Evolutionary conservation across 2,113 vertebrate genomes (phyloP).

Genomic region (Anhinga rufa): DNA sequence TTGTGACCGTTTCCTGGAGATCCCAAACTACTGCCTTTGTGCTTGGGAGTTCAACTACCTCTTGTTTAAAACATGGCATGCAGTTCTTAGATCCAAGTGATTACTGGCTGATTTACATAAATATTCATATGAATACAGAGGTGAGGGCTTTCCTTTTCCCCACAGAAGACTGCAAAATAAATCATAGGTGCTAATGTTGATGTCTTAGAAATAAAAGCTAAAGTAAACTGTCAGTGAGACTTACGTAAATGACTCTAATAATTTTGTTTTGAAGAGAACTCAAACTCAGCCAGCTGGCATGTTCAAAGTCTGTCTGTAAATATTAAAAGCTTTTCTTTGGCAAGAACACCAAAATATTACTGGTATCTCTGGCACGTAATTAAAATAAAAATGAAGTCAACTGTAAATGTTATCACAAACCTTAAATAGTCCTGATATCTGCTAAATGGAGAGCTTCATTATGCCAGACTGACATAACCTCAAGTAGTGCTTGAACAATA

Average conservation of each 20-base stretch:
- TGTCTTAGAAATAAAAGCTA: conserved; percentile 34
- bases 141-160: background rate
- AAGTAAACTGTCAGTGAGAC: conserved; percentile 42
- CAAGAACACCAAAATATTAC: conserved; percentile 37
- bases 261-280: conserved; percentile 35
- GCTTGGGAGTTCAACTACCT: background rate
- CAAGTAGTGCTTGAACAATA: background rate
- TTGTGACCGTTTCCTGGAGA: background rate
- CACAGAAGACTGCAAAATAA: background rate
- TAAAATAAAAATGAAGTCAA: conserved; percentile 34
- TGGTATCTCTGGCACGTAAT: conserved; percentile 20
- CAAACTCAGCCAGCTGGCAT: conserved; percentile 40
- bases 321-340: conserved; percentile 46
- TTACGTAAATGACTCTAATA: conserved; percentile 27
- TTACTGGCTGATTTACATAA: conserved; percentile 7
- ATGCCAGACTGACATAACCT: background rate
- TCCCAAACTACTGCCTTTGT: background rate
- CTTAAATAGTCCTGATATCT: conserved; percentile 19
- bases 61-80: background rate
- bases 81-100: background rate
- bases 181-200: conserved; percentile 25
- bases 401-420: conserved; percentile 28
- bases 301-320: conserved; percentile 23
- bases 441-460: background rate
- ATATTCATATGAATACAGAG: conserved; percentile 4